Conservation (phyloP, 2,113 vertebrate species). For the Scatophagus argus region DNA sequence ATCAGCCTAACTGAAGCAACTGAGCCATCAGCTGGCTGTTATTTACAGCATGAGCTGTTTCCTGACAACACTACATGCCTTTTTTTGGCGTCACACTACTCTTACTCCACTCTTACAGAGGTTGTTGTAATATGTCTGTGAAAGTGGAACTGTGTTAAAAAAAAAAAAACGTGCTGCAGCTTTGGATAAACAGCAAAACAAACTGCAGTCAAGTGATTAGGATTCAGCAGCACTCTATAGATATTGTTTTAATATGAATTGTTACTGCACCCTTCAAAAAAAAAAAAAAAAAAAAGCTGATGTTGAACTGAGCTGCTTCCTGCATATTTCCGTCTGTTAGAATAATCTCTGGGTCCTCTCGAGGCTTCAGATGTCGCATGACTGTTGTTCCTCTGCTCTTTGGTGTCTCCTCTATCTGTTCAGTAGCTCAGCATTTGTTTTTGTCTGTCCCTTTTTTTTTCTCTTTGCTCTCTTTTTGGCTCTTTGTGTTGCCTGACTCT, state of each 20-base stretch:
- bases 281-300: background rate
- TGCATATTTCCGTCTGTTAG: background rate
- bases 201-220: background rate
- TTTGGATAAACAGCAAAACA: background rate
- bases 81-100: background rate
- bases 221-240: background rate
- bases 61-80: background rate
- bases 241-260: background rate
- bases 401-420: slow-evolving; percentile 25
- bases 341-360: slow-evolving; percentile 2
- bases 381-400: slow-evolving; percentile 30
- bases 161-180: background rate
- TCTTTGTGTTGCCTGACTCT: slow-evolving; percentile 51
- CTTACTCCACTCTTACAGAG: background rate
- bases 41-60: background rate
- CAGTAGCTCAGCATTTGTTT: slow-evolving; percentile 34
- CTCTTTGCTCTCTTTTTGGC: slow-evolving; percentile 33
- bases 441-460: slow-evolving; percentile 9
- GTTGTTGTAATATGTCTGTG: background rate
- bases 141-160: background rate
- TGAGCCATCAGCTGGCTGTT: background rate
- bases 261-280: background rate
- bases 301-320: background rate
- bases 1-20: background rate
- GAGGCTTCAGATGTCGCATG: background rate